These are phyloP conservation scores for Lepidocyrtoides sp. DNA, from an alignment of 2,888 invertebrate genomes.

Conservation along the genomic window DNA sequence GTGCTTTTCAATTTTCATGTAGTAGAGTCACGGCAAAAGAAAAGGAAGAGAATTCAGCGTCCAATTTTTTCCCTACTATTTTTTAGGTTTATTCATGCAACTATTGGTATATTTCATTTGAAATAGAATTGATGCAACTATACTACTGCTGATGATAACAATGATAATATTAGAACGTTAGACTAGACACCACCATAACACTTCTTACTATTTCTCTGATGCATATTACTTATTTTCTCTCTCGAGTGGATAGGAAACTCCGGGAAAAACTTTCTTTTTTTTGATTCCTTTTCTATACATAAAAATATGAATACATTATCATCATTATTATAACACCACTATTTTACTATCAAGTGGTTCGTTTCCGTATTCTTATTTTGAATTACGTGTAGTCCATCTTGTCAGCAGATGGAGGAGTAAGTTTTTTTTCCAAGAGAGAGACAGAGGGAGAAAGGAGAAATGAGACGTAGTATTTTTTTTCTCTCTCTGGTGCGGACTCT, in stretches of 20 bases:
- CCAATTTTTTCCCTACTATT: constrained; percentile 9
- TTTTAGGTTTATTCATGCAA: neutral
- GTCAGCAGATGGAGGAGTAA: constrained; percentile 7
- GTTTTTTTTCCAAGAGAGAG: no score
- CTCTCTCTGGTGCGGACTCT: neutral
- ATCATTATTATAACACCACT: neutral
- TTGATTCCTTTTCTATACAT: neutral
- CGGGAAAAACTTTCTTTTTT: neutral
- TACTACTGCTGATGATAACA: neutral
- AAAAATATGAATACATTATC: constrained; percentile 24
- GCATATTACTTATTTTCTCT: neutral
- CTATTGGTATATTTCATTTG: no score
- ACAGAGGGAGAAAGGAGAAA: no score
- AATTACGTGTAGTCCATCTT: constrained; percentile 83
- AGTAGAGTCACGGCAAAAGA: neutral
- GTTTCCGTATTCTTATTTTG: constrained; percentile 56
- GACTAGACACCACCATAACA: constrained; percentile 40
- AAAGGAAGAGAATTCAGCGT: neutral
- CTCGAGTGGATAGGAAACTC: neutral
- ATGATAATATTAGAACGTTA: constrained; percentile 36
- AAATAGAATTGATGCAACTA: neutral
- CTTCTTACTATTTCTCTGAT: neutral
- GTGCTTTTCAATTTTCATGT: neutral
- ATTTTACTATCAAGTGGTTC: constrained; percentile 52
- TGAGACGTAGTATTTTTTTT: constrained; percentile 32